Base-by-base conservation (phyloP, 2,113 vertebrate species). In the Hypanus sabinus region DNA sequence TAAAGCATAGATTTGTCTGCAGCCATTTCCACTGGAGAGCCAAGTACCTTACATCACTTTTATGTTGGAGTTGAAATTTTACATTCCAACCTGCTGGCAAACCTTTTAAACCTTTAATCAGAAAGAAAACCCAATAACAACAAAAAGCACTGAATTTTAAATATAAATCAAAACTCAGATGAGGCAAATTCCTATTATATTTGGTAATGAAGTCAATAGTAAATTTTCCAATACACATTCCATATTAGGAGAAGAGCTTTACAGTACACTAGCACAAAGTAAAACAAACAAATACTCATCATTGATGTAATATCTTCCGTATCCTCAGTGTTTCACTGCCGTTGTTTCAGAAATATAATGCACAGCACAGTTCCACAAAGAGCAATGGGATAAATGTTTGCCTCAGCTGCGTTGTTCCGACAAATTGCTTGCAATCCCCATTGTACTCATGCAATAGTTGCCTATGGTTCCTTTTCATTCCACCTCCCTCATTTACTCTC, bases 11-110 rank as follows among this genome's bases (percentile, higher is more conserved):
- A 85, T 65, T 11, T 33, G 60, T 20, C 14, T 65, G 30, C 30
- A 68, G 62, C n/a, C 30, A 65, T 90, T 68, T 60, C n/a, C 62
- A n/a, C 14, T 36, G 85, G n/a, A 65, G 85, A 62, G 60, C 60
- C 85, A 90, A 90, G 65, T 90, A 90, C 27, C 14, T 90, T 68
- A 16, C 60, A 90, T 62, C 62, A 90, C 65, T 90, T 85, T 90
- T 90, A 65, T 8, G 5, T 33, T n/a, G 33, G 85, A 90, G 5
- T 68, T 90, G 30, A 90, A 16, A 65, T 90, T n/a, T 65, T 68
- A 33, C 60, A 65, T 90, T 90, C 85, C 85, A 90, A 62, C 30
- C 85, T 65, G 65, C 12, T 33, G 60, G 60, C 60, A 20, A 90
- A 33, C 60, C n/a, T 90, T 90, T 65, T 90, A 68, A 90, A 90